Conservation (phyloP, 2,113 vertebrate genomes). For the Hydrolagus affinis region DNA sequence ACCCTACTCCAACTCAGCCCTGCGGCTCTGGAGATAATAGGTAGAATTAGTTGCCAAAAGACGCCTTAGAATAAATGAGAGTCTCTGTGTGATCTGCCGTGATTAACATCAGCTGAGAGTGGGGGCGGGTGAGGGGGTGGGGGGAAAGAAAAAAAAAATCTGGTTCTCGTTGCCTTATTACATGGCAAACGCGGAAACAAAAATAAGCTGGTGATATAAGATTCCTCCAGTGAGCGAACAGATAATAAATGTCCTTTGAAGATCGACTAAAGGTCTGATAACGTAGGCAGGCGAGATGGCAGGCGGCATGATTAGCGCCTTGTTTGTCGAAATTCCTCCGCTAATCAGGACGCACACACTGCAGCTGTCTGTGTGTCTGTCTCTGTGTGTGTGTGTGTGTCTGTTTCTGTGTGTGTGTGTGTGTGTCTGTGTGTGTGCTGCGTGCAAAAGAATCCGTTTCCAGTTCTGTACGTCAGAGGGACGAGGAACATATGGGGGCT, state of each 20-base stretch:
- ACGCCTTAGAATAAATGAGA: neutral
- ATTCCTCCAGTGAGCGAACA: neutral
- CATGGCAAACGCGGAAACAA: too few species aligned
- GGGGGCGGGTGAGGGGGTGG: too few species aligned
- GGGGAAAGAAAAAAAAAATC: neutral
- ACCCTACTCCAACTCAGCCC: neutral
- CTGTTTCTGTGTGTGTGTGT: too few species aligned
- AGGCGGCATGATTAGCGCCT: slow-evolving; percentile 2
- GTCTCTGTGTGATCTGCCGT: slow-evolving; percentile 4
- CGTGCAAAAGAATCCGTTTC: too few species aligned
- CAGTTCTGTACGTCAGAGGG: too few species aligned
- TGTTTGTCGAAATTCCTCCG: slow-evolving; percentile 23
- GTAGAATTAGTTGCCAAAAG: neutral
- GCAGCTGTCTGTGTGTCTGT: neutral
- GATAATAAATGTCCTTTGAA: slow-evolving; percentile 12
- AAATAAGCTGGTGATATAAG: neutral
- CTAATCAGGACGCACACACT: neutral
- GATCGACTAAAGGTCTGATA: neutral
- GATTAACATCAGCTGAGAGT: neutral
- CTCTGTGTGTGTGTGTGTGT: too few species aligned
- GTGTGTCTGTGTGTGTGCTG: too few species aligned
- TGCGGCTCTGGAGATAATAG: neutral
- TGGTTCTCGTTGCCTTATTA: too few species aligned
- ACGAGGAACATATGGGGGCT: too few species aligned
- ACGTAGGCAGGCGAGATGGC: neutral